These are phyloP conservation scores for Vipera latastei DNA, from an alignment of 2,797 vertebrate species.

Conservation along the genomic window DNA sequence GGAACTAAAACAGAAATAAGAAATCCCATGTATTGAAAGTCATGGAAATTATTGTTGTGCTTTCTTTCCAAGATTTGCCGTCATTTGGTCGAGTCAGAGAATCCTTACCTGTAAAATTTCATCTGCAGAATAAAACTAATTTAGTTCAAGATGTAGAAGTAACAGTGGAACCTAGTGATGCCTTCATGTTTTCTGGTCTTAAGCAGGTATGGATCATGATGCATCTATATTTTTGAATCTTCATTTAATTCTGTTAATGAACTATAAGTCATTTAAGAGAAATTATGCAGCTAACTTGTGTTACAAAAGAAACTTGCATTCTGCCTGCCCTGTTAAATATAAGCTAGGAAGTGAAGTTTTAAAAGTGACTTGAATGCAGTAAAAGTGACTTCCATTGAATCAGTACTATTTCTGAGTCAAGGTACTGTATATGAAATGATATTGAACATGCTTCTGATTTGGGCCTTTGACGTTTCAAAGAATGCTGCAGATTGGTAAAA, in stretches of 20 bases:
- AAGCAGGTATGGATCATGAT: slow-evolving; percentile 83
- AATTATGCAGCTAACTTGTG: background rate
- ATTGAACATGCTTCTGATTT: background rate
- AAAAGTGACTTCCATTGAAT: background rate
- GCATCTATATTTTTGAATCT: background rate
- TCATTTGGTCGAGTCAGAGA: slow-evolving; percentile 92
- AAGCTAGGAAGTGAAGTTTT: background rate
- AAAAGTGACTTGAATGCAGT: background rate
- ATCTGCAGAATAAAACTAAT: slow-evolving; percentile 88
- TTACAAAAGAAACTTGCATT: background rate
- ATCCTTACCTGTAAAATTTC: slow-evolving; percentile 89
- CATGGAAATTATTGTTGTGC: background rate
- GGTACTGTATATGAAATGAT: background rate
- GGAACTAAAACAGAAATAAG: background rate
- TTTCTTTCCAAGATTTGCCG: slow-evolving; percentile 81
- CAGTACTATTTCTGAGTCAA: background rate
- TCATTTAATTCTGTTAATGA: background rate
- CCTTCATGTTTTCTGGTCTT: slow-evolving; percentile 99
- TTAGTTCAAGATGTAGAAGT: slow-evolving; percentile 95
- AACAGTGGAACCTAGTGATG: slow-evolving; percentile 92
- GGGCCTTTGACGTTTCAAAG: background rate
- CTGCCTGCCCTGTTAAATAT: background rate
- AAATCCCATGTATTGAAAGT: background rate
- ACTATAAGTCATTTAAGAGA: background rate
- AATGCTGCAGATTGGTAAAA: background rate